phyloP scores from a whole-genome alignment of 2,113 vertebrate genomes.

The Pseudorasbora parva region DNA sequence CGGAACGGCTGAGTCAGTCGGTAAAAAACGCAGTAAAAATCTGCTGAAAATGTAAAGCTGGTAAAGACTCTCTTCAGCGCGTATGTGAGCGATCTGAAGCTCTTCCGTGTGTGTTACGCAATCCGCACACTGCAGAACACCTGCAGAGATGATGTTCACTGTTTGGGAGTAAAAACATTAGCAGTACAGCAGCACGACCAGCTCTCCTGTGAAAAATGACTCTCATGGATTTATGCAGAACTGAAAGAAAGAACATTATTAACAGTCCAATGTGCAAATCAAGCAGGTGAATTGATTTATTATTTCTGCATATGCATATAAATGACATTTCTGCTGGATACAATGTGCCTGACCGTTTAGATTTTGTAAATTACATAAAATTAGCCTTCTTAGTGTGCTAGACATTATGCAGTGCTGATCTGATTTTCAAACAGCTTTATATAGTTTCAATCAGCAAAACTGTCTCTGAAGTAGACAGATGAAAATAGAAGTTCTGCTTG shows the following conservation, averaged over 20 bases:
- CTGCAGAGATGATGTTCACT: neutral
- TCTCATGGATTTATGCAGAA: neutral
- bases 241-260: neutral
- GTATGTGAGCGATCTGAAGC: neutral
- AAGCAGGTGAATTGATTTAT: slow-evolving; percentile 14
- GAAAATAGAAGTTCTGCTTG: too few relatives aligned
- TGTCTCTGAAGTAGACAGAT: too few relatives aligned
- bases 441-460: too few relatives aligned
- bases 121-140: neutral
- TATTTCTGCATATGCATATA: slow-evolving; percentile 14
- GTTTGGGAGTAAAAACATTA: neutral
- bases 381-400: neutral
- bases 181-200: neutral
- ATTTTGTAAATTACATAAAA: neutral
- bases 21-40: neutral
- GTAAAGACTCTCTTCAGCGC: neutral
- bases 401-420: neutral
- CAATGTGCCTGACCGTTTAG: neutral
- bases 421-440: too few relatives aligned
- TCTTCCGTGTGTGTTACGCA: neutral
- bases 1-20: slow-evolving; percentile 4
- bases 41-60: neutral
- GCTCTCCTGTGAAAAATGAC: slow-evolving; percentile 3
- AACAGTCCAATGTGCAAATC: slow-evolving; percentile 11
- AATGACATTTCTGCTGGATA: neutral